Evolutionary conservation across 2,888 invertebrate genomes (phyloP).

Genomic region (Diarsia rubi): DNA sequence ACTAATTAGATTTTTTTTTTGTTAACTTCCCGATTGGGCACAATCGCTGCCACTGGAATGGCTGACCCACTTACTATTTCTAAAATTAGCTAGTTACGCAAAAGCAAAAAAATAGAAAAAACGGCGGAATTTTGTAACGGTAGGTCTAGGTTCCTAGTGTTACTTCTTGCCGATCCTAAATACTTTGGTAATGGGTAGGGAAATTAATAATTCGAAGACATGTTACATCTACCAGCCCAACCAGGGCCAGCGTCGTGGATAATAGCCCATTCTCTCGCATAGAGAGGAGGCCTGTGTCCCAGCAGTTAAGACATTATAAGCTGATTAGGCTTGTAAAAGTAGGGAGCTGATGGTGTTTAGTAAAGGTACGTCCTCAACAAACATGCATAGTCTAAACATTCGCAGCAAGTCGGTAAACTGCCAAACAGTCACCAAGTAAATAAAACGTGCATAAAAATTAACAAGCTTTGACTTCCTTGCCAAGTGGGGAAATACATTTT

Average conservation of each 20-base stretch:
- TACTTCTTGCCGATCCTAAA: background rate
- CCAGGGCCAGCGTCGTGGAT: no score
- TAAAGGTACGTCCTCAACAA: background rate
- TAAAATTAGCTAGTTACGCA: background rate
- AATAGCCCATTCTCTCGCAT: no score
- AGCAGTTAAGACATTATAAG: no score
- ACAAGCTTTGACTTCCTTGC: background rate
- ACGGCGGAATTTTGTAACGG: background rate
- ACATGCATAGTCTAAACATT: constrained; percentile 15
- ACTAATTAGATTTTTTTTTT: no score
- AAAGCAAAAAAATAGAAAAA: background rate
- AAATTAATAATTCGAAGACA: no score
- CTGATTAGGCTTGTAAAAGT: no score
- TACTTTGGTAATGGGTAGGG: background rate
- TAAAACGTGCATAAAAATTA: background rate
- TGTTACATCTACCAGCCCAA: no score
- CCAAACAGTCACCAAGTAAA: constrained; percentile 1
- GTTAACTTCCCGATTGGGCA: no score
- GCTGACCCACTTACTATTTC: background rate
- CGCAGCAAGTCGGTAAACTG: constrained; percentile 7
- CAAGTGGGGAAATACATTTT: constrained; percentile 20
- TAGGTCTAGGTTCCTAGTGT: background rate
- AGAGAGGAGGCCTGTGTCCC: no score
- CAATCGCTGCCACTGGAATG: no score
- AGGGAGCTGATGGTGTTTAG: background rate